phyloP scores from a whole-genome alignment of 1,140 invertebrate genomes.

The Ridgeia piscesae region DNA sequence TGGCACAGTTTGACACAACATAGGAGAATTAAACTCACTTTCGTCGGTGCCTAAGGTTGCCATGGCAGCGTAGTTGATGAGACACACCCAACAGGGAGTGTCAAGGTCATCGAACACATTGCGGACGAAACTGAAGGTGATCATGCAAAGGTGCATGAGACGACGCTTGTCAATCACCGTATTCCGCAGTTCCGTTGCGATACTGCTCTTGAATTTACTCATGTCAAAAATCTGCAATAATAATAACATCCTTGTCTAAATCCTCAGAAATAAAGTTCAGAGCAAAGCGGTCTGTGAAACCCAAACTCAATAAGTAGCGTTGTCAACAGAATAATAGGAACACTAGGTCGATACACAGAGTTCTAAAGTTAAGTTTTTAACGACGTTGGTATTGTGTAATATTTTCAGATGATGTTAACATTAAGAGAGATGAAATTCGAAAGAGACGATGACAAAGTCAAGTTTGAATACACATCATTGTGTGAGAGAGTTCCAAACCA shows the following conservation, averaged over 20 bases:
- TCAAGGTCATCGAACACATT: slow-evolving; percentile 24
- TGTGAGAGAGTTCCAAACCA: too few species aligned
- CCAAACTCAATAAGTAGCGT: not conserved
- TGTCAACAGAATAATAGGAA: too few species aligned
- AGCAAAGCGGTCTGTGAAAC: not conserved
- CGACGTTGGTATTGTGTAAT: too few species aligned
- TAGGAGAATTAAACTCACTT: not conserved
- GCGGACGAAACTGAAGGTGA: slow-evolving; percentile 14
- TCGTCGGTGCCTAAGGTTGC: not conserved
- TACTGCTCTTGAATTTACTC: slow-evolving; percentile 5
- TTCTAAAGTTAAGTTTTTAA: too few species aligned
- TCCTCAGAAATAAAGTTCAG: not conserved
- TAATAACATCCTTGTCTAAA: too few species aligned
- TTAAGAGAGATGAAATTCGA: too few species aligned
- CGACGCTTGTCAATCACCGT: not conserved
- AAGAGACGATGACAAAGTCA: too few species aligned
- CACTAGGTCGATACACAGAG: too few species aligned
- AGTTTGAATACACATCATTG: too few species aligned
- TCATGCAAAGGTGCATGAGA: not conserved
- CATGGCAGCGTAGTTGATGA: slow-evolving; percentile 20
- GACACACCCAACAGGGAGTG: slow-evolving; percentile 22
- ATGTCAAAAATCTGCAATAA: slow-evolving; percentile 24
- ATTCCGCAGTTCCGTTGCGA: not conserved
- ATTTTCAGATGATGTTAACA: too few species aligned
- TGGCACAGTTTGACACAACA: not conserved